Evolutionary conservation across 2,888 invertebrate species (phyloP).

Genomic region (Barypeithes pellucidus): DNA sequence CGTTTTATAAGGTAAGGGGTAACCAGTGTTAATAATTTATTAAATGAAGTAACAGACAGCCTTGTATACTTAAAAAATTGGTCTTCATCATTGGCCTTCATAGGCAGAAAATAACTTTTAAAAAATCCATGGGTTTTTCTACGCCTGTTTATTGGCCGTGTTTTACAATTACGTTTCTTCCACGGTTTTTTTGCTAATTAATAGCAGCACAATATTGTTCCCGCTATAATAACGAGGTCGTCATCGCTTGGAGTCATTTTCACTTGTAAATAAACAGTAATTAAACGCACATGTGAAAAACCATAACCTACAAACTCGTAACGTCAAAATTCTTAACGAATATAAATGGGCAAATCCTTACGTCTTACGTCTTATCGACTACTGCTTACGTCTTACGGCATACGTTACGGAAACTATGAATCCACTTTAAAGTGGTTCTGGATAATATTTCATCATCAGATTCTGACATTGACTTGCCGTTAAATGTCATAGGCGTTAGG

Average conservation of each 20-base stretch:
- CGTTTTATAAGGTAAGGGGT: background rate
- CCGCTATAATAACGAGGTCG: background rate
- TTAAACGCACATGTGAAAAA: too few species aligned
- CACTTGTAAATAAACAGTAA: too few species aligned
- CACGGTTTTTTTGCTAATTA: background rate
- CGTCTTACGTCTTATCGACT: too few species aligned
- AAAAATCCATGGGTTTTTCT: conserved; percentile 1
- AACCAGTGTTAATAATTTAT: background rate
- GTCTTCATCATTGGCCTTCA: background rate
- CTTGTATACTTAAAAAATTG: conserved; percentile 8
- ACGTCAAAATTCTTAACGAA: too few species aligned
- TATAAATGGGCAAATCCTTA: too few species aligned
- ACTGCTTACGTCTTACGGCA: too few species aligned
- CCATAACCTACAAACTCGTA: too few species aligned
- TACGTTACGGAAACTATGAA: too few species aligned
- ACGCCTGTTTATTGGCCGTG: background rate
- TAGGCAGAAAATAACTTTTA: background rate
- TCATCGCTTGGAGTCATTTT: background rate
- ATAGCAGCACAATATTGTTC: background rate
- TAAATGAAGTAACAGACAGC: background rate
- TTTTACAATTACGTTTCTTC: background rate
- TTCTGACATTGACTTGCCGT: conserved; percentile 24
- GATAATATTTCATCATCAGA: conserved; percentile 30
- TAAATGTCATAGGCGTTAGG: conserved; percentile 20
- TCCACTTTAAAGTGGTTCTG: conserved; percentile 4